Conservation (phyloP, 2,797 vertebrate genomes). For the Gallinago solitaria region DNA sequence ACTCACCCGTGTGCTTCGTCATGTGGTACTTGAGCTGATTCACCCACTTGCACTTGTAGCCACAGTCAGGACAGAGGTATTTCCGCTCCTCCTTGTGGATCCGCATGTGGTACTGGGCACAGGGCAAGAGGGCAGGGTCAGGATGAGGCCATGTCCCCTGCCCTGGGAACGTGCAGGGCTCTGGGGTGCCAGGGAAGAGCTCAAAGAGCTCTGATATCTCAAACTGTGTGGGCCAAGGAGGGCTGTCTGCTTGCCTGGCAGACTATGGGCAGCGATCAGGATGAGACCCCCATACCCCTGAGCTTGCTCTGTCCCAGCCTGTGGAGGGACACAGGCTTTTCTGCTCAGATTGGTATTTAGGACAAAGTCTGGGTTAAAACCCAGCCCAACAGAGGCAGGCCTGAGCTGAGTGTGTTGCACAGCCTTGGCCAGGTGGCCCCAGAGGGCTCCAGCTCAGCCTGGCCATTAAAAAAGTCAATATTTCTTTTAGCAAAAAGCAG, state of each 20-base stretch:
- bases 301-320: not conserved
- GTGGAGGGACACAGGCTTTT: not conserved
- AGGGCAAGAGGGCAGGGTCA: not conserved
- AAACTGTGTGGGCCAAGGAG: not conserved
- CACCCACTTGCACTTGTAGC: constrained; percentile 99
- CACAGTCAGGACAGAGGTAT: constrained; percentile 95
- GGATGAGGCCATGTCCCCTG: not conserved
- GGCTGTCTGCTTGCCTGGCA: not conserved
- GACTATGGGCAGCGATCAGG: not conserved
- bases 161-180: not conserved
- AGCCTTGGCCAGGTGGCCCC: not conserved
- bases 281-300: not conserved
- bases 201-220: not conserved
- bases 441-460: not conserved
- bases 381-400: not conserved
- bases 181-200: not conserved
- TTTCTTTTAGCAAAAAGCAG: constrained; percentile 24
- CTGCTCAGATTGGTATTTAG: not conserved
- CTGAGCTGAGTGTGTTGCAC: not conserved
- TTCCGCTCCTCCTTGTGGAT: constrained; percentile 96
- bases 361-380: not conserved
- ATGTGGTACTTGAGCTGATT: constrained; percentile 99
- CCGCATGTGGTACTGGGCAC: constrained; percentile 92
- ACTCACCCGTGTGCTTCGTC: constrained; percentile 95
- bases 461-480: constrained; percentile 42